Conservation (phyloP, 2,113 vertebrate species). For the Haemorhous mexicanus region DNA sequence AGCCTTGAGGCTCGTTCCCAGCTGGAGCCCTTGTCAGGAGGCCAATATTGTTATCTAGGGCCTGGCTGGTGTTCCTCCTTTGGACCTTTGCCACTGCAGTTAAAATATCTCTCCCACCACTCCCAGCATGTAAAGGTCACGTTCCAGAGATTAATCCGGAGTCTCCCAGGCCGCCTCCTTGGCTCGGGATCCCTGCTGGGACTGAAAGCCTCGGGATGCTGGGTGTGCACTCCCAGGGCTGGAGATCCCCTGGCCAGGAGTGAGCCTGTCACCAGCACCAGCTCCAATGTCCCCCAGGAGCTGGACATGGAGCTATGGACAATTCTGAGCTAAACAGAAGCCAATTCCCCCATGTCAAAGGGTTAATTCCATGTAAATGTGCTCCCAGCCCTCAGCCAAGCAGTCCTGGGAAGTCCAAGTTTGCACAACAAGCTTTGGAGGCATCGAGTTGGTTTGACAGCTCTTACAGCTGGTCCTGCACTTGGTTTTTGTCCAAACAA, state of each 20-base stretch:
- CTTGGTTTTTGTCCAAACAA: background rate
- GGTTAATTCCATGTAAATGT: background rate
- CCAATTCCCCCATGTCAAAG: background rate
- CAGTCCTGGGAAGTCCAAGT: background rate
- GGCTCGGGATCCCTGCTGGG: background rate
- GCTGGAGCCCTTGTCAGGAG: background rate
- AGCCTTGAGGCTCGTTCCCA: background rate
- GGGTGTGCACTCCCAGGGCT: background rate
- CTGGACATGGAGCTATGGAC: background rate
- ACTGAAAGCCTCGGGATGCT: fast-evolving
- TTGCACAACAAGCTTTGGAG: background rate
- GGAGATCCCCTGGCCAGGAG: background rate
- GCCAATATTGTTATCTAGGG: slow-evolving; percentile 37
- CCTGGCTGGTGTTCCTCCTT: slow-evolving; percentile 3
- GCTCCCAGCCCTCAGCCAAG: background rate
- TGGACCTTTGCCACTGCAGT: background rate
- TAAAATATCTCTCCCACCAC: slow-evolving; percentile 45
- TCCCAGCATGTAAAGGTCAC: slow-evolving; percentile 40
- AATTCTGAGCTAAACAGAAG: background rate
- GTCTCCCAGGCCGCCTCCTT: background rate
- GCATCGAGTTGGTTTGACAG: background rate
- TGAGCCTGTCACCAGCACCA: fast-evolving
- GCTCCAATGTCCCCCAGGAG: fast-evolving
- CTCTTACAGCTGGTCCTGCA: background rate
- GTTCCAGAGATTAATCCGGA: background rate